Percentiles rank a stretch among this genome's conserved stretches.
These are phyloP conservation scores for Microplitis manilae DNA, from an alignment of 2,888 invertebrate species.

Conservation along the genomic window DNA sequence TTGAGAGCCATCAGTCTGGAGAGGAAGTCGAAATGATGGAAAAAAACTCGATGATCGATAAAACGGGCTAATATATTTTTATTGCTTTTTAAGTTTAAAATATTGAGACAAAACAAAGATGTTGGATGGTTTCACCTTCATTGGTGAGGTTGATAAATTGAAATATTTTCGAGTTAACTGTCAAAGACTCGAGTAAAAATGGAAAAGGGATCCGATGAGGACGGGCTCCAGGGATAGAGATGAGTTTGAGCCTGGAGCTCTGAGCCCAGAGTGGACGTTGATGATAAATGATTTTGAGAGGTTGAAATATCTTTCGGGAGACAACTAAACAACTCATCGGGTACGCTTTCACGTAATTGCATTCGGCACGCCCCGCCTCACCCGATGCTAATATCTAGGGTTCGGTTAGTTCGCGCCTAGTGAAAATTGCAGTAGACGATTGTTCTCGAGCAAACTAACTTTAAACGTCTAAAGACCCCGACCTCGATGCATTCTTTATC, in stretches of 20 bases:
- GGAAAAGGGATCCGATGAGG: neutral
- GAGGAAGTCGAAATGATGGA: slow-evolving; percentile 10
- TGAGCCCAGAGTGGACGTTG: slow-evolving; percentile 4
- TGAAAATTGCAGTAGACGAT: slow-evolving; percentile 40
- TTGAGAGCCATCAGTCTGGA: neutral
- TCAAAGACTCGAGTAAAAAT: slow-evolving; percentile 9
- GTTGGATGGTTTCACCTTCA: neutral
- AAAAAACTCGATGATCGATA: neutral
- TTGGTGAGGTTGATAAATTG: neutral
- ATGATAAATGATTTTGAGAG: slow-evolving; percentile 10
- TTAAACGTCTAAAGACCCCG: slow-evolving; percentile 19
- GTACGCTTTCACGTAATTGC: slow-evolving; percentile 62
- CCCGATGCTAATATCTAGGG: slow-evolving; percentile 59
- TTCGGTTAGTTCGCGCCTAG: slow-evolving; percentile 46
- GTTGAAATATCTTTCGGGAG: slow-evolving; percentile 11
- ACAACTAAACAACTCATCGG: slow-evolving; percentile 28
- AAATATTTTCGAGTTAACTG: neutral
- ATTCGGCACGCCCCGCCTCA: slow-evolving; percentile 58
- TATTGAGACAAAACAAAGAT: neutral
- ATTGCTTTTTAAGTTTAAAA: neutral
- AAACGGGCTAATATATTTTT: neutral
- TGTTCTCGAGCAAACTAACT: slow-evolving; percentile 42
- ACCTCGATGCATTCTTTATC: slow-evolving; percentile 14
- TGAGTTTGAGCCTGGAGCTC: too few species aligned
- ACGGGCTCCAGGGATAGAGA: slow-evolving; percentile 17